Percentiles rank a stretch among this genome's conserved stretches.
These are phyloP conservation scores for Rhagologus leucostigma DNA, from an alignment of 2,113 vertebrate genomes.

Conservation along the genomic window DNA sequence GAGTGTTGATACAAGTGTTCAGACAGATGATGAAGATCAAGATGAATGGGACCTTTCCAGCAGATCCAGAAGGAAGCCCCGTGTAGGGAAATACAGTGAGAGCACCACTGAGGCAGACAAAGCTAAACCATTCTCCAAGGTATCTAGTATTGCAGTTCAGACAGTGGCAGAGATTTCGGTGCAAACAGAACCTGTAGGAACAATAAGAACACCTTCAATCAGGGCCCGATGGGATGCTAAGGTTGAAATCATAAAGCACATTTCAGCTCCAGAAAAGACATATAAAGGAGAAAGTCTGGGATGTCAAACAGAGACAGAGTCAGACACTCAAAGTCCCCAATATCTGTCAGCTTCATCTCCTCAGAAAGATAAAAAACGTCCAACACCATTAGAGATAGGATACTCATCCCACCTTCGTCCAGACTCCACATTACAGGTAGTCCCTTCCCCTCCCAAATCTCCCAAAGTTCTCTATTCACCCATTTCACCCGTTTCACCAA, in stretches of 20 bases:
- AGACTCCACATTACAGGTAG: constrained; percentile 85
- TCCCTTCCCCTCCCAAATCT: constrained; percentile 85
- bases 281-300: constrained; percentile 90
- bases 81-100: constrained; percentile 82
- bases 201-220: constrained; percentile 84
- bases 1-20: constrained; percentile 89
- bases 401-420: constrained; percentile 88
- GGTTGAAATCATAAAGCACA: constrained; percentile 93
- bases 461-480: constrained; percentile 91
- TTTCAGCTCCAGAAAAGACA: constrained; percentile 93
- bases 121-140: constrained; percentile 83
- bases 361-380: constrained; percentile 88
- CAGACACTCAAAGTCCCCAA: constrained; percentile 79
- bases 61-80: constrained; percentile 84
- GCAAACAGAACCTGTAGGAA: constrained; percentile 93
- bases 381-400: constrained; percentile 85
- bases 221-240: constrained; percentile 87
- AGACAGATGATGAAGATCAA: constrained; percentile 96
- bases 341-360: constrained; percentile 80
- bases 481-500: constrained; percentile 90
- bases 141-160: constrained; percentile 94
- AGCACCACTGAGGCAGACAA: constrained; percentile 73
- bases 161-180: constrained; percentile 97
- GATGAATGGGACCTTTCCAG: constrained; percentile 92
- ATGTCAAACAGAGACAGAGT: constrained; percentile 90